Percentiles rank a stretch among this genome's conserved stretches.
Conservation (phyloP, 2,888 invertebrate genomes). For the Spisula solida region DNA sequence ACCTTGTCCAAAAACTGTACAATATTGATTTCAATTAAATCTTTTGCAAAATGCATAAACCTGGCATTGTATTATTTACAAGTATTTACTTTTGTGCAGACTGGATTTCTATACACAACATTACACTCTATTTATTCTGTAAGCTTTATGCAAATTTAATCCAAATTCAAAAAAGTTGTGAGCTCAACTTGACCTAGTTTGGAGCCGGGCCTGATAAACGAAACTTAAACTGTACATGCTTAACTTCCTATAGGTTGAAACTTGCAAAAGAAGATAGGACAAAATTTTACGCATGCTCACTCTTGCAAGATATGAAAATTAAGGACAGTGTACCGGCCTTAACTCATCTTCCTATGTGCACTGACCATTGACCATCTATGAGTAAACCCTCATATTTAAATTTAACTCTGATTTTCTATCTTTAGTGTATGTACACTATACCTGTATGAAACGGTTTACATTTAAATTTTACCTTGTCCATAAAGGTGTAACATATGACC, state of each 20-base stretch:
- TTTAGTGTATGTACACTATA: not conserved
- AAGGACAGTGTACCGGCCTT: not conserved
- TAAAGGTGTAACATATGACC: conserved; percentile 17
- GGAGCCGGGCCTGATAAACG: not conserved
- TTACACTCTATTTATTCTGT: not conserved
- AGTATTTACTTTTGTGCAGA: not conserved
- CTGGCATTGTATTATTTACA: not conserved
- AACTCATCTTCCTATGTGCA: not conserved
- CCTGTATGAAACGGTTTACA: not conserved
- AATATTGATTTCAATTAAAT: too few relatives aligned
- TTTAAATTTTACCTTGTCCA: conserved; percentile 16
- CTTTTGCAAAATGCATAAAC: too few relatives aligned
- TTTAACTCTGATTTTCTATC: not conserved
- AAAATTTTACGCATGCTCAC: not conserved
- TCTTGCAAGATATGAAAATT: not conserved
- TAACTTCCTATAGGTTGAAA: not conserved
- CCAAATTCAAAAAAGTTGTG: not conserved
- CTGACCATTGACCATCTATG: not conserved
- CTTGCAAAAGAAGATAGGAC: conserved; percentile 6
- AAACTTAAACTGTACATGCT: not conserved
- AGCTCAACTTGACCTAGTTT: conserved; percentile 13
- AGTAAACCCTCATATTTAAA: not conserved
- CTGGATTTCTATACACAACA: not conserved
- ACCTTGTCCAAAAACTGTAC: too few relatives aligned
- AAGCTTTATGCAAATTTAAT: conserved; percentile 25